A percentile compares a stretch with the other conserved stretches of the same genome.
phyloP scores from a whole-genome alignment of 2,113 vertebrate genomes.

The Plecturocebus donacophilus region DNA sequence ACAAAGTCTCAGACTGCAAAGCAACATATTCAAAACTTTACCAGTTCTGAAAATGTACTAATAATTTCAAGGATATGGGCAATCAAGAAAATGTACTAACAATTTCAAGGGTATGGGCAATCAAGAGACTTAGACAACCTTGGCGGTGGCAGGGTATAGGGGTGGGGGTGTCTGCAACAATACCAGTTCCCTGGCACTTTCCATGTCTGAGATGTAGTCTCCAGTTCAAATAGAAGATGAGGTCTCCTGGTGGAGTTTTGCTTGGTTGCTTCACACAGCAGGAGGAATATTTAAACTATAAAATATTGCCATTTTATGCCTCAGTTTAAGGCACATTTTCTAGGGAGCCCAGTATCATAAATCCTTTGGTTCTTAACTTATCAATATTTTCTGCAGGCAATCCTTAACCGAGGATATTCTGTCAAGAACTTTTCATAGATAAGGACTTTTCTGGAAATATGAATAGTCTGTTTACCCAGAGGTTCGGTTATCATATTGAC shows the following conservation, averaged over 20 bases:
- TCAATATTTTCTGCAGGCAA: background rate
- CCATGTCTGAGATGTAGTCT: background rate
- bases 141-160: no score
- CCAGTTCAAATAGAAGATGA: background rate
- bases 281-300: background rate
- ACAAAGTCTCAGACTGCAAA: background rate
- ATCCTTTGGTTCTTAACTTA: background rate
- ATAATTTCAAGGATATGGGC: background rate
- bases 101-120: background rate
- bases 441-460: background rate
- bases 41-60: background rate
- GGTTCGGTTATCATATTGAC: background rate
- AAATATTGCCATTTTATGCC: background rate
- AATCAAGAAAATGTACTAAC: background rate
- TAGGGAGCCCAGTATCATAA: background rate
- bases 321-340: background rate
- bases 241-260: background rate
- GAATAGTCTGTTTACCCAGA: background rate
- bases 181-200: background rate
- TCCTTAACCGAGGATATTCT: background rate
- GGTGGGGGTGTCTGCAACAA: no score
- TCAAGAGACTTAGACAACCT: background rate
- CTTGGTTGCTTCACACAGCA: background rate
- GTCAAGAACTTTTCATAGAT: background rate
- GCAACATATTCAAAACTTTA: background rate